Percentiles rank a stretch among this genome's conserved stretches.
Evolutionary conservation across 2,888 invertebrate species (phyloP).

Genomic region (Maniola hyperantus): DNA sequence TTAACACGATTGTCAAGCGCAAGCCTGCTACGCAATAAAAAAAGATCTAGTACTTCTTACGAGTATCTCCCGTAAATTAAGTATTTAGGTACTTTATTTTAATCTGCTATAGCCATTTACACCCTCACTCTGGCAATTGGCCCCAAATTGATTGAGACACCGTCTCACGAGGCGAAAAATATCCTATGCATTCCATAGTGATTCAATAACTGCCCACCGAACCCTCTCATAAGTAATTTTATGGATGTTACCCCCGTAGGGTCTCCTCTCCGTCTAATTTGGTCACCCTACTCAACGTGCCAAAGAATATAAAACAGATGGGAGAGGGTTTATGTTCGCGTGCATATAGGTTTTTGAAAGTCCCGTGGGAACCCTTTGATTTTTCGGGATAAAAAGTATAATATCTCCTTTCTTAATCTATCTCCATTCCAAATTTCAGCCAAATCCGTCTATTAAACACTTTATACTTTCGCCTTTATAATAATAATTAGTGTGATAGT

Average conservation of each 20-base stretch:
- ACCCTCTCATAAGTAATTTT: constrained; percentile 64
- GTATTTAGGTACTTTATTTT: no score
- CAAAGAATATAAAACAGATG: constrained; percentile 38
- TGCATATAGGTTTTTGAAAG: no score
- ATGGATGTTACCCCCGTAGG: constrained; percentile 57
- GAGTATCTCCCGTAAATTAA: no score
- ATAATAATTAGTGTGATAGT: neutral
- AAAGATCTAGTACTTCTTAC: neutral
- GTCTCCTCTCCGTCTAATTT: constrained; percentile 53
- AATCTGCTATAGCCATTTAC: constrained; percentile 7
- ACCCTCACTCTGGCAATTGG: constrained; percentile 45
- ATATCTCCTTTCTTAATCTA: no score
- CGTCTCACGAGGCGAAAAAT: constrained; percentile 58
- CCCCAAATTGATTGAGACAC: constrained; percentile 54
- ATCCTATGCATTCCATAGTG: constrained; percentile 71
- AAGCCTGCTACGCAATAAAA: neutral
- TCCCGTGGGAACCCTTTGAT: no score
- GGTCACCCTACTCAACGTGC: constrained; percentile 46
- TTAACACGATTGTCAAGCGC: no score
- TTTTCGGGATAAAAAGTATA: no score
- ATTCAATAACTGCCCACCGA: constrained; percentile 65
- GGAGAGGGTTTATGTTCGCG: no score
- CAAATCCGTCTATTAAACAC: no score
- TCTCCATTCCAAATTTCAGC: no score
- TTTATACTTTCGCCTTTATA: no score